Percentiles rank a stretch among this genome's conserved stretches.
These are phyloP conservation scores for Apotomis turbidana DNA, from an alignment of 2,888 invertebrate species.

Conservation along the genomic window DNA sequence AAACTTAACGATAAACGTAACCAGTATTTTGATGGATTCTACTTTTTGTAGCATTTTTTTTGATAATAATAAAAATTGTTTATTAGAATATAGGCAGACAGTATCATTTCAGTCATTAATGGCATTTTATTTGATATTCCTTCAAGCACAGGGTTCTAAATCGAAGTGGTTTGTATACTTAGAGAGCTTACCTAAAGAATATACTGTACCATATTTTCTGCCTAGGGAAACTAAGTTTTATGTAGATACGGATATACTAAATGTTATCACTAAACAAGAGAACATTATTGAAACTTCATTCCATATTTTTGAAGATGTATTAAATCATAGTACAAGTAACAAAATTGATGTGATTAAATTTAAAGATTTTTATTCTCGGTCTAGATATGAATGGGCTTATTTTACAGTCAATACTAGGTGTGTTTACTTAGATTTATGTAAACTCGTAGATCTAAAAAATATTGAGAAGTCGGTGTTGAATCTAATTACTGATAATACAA, in stretches of 20 bases:
- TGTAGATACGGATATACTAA: conserved; percentile 83
- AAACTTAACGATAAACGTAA: conserved; percentile 83
- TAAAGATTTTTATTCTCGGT: conserved; percentile 74
- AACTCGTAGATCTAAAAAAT: conserved; percentile 72
- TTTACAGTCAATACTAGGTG: conserved; percentile 93
- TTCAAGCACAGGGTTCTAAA: conserved; percentile 81
- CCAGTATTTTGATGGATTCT: conserved; percentile 81
- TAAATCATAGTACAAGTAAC: conserved; percentile 62
- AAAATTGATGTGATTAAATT: conserved; percentile 70
- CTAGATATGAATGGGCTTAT: conserved; percentile 90
- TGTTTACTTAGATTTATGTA: conserved; percentile 87
- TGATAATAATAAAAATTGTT: conserved; percentile 73
- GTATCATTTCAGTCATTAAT: conserved; percentile 88
- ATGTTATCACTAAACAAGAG: conserved; percentile 80
- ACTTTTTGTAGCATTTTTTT: conserved; percentile 79
- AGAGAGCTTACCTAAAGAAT: conserved; percentile 86
- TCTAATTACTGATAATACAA: conserved; percentile 83
- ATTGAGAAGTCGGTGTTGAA: conserved; percentile 66
- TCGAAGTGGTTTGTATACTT: conserved; percentile 87
- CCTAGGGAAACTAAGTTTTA: conserved; percentile 78
- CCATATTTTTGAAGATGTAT: conserved; percentile 74
- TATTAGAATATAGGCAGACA: conserved; percentile 62
- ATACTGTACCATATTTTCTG: conserved; percentile 88
- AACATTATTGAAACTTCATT: conserved; percentile 73
- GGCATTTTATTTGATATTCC: conserved; percentile 88